phyloP scores from a whole-genome alignment of 2,888 invertebrate species.

The Tiphia femorata region DNA sequence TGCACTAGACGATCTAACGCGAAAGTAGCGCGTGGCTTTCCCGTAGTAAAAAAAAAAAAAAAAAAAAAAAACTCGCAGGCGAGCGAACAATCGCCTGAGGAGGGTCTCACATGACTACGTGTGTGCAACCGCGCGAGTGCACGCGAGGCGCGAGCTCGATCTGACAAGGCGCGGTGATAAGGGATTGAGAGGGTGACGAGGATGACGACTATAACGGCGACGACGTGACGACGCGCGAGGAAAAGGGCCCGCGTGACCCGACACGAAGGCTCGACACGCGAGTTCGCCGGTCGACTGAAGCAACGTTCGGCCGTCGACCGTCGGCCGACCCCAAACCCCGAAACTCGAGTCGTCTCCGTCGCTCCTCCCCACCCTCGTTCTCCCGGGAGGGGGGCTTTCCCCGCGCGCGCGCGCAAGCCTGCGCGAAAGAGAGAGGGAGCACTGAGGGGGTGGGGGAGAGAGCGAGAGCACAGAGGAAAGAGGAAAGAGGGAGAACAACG shows the following conservation, averaged over 20 bases:
- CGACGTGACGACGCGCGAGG: neutral
- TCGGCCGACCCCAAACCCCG: slow-evolving; percentile 45
- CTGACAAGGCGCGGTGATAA: too few species aligned
- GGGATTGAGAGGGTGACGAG: too few species aligned
- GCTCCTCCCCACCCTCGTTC: slow-evolving; percentile 19
- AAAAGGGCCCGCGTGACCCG: slow-evolving; percentile 21
- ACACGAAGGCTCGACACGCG: slow-evolving; percentile 64
- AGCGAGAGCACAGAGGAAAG: slow-evolving; percentile 20
- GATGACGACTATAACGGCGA: slow-evolving; percentile 3
- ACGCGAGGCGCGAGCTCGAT: too few species aligned
- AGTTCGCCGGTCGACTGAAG: slow-evolving; percentile 69
- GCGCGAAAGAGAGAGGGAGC: slow-evolving; percentile 32
- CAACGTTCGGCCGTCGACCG: slow-evolving; percentile 57
- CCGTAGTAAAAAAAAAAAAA: too few species aligned
- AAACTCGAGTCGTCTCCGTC: slow-evolving; percentile 43
- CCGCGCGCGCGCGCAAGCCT: neutral
- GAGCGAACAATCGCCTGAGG: too few species aligned
- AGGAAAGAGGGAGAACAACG: slow-evolving; percentile 15
- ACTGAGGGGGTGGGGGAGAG: slow-evolving; percentile 23
- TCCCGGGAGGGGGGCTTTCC: neutral
- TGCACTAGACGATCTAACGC: too few species aligned
- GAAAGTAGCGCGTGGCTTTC: too few species aligned
- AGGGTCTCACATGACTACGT: too few species aligned
- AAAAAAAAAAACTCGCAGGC: too few species aligned
- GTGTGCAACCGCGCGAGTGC: too few species aligned